phyloP scores from a whole-genome alignment of 1,140 invertebrate genomes.

The Drosophila willistoni region DNA sequence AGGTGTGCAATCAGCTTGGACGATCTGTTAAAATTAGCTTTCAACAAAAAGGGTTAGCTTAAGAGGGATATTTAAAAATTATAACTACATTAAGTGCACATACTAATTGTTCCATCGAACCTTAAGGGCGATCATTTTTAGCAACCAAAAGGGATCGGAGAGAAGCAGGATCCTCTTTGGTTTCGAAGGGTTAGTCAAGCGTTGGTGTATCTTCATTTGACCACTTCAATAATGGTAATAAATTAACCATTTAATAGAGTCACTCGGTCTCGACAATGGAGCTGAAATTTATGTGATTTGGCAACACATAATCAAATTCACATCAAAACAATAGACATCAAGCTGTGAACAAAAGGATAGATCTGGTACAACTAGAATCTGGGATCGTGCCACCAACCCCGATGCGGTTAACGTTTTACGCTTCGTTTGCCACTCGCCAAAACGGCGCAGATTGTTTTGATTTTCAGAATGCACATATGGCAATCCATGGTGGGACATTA shows the following conservation, averaged over 20 bases:
- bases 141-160: slow-evolving; percentile 11
- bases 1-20: slow-evolving; percentile 62
- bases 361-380: slow-evolving; percentile 32
- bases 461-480: slow-evolving; percentile 58
- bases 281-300: slow-evolving; percentile 64
- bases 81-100: slow-evolving; percentile 52
- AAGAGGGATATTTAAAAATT: slow-evolving; percentile 35
- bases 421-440: slow-evolving; percentile 31
- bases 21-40: slow-evolving; percentile 41
- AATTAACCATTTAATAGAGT: slow-evolving; percentile 60
- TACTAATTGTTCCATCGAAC: slow-evolving; percentile 42
- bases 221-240: slow-evolving; percentile 36
- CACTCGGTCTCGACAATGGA: slow-evolving; percentile 39
- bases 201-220: slow-evolving; percentile 11
- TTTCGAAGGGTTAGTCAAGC: background rate
- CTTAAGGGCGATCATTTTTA: slow-evolving; percentile 40
- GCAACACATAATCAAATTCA: slow-evolving; percentile 76
- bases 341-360: slow-evolving; percentile 48
- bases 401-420: slow-evolving; percentile 48
- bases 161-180: too few relatives aligned
- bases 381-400: slow-evolving; percentile 37
- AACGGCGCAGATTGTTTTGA: slow-evolving; percentile 61
- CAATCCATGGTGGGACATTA: background rate
- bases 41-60: slow-evolving; percentile 28
- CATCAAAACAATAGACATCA: slow-evolving; percentile 70